Evolutionary conservation across 2,888 invertebrate species (phyloP), one percentile per base, ranked within the genome.

Genomic region (Pachydiplax longipennis): DNA sequence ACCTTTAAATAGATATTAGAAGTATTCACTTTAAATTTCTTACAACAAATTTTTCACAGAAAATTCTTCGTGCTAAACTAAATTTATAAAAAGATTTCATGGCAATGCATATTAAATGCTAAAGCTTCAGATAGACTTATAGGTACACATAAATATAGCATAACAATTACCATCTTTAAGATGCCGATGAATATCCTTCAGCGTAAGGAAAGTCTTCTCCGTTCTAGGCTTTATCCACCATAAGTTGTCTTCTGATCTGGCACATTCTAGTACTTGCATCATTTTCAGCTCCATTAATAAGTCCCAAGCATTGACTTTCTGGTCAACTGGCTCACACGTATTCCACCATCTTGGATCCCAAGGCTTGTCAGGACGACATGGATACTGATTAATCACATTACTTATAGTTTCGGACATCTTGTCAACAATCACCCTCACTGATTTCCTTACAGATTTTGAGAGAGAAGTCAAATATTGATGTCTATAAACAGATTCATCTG

Each of bases 291-390:
- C 87, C 61, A 87, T 87, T n/a, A 61, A n/a, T n/a, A 87, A n/a
- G 12, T 35, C 40, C 61, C 61, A 65, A 65, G 87, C 87, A 37
- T 61, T 40, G 31, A 87, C 37, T 31, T 12, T 65, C 35, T 61
- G 35, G 1, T 87, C 87, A 40, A 87, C 61, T 22, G 37, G 40
- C 58, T 65, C 87, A 37, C 87, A 61, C n/a, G 61, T 58, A 61
- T 87, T 87, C 22, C 87, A 87, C 87, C 87, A 87, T 31, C 87
- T 87, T 87, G 31, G 61, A 65, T 87, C 87, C 87, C 87, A 87
- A 22, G 87, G 87, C n/a, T 37, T 87, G n/a, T 87, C 61, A 10
- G 37, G 37, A 37, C 87, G 87, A 3, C 61, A 22, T 10, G 61
- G 37, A 40, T 40, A 87, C 25, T 25, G 25, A 87, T 65, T 61